Base-by-base conservation (phyloP, 2,797 vertebrate species). In the Aldrovandia affinis region DNA sequence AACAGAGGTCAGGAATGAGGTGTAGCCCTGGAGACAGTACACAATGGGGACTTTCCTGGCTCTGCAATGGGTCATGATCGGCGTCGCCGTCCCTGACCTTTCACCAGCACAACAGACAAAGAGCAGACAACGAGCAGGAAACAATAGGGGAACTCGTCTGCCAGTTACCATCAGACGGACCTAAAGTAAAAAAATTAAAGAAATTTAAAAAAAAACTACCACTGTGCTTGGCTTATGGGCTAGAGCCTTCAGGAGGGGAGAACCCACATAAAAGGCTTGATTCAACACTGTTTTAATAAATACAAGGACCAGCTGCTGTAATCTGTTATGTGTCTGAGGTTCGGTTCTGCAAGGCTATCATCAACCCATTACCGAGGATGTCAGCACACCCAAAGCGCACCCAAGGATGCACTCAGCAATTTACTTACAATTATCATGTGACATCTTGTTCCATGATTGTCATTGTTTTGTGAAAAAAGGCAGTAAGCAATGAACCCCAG, bases 1-100 rank as follows among this genome's bases (percentile, higher is more conserved):
- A n/a, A 6, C 8, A 47, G 73, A 47, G 73, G 42, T 77, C 73
- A 77, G 73, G 73, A 77, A 77, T 47, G 73, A 77, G 73, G 73
- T 77, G 25, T n/a, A n/a, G 68, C 68, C 68, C 68, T 20, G 42
- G 73, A n/a, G 73, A 42, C 73, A 12, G 22, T 20, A 47, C 39
- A 77, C 73, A 77, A 77, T 77, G 22, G 73, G 42, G 42, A 77
- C 73, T 47, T 77, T 77, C 73, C 73, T 77, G 73, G 39, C 73
- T 77, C 73, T 7, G 42, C 20, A 44, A 10, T 25, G 22, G 42
- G 73, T n/a, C 20, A 12, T 77, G 73, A 77, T 77, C 73, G 20
- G 39, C 42, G 15, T 77, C 42, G 10, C 42, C 47, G 73, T 42
- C 42, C 73, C 33, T 70, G 42, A 77, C 7, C 39, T 77, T 77